A percentile compares a stretch with the other conserved stretches of the same genome.
phyloP scores from a whole-genome alignment of 2,113 vertebrate species.

The Mionectes macconnelli region DNA sequence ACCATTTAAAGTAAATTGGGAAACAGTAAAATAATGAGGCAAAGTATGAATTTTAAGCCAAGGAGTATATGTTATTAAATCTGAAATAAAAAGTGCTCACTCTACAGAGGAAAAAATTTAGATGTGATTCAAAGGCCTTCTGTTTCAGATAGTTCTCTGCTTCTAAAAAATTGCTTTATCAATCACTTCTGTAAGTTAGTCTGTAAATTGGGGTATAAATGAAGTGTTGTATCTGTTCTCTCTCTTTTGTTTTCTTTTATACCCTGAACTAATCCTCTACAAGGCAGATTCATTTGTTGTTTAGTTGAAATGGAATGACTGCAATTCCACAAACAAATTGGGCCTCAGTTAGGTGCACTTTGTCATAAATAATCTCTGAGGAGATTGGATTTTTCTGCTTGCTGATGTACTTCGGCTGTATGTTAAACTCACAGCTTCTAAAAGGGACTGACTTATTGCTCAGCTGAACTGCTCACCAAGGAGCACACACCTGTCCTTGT shows the following conservation, averaged over 20 bases:
- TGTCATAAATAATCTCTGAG: slow-evolving; percentile 75
- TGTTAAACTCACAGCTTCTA: slow-evolving; percentile 32
- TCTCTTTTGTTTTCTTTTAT: slow-evolving; percentile 65
- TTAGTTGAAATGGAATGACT: slow-evolving; percentile 70
- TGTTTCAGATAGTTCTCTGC: slow-evolving; percentile 4
- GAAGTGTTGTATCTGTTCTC: slow-evolving; percentile 47
- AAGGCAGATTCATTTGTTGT: slow-evolving; percentile 72
- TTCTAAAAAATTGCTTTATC: slow-evolving; percentile 48
- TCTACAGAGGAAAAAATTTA: background rate
- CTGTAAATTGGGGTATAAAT: slow-evolving; percentile 53
- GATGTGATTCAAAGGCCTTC: background rate
- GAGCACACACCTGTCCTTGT: slow-evolving; percentile 46
- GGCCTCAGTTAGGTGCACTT: slow-evolving; percentile 61
- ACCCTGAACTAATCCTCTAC: slow-evolving; percentile 7
- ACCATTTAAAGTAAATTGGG: background rate
- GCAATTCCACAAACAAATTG: slow-evolving; percentile 76
- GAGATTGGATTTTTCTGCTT: slow-evolving; percentile 69
- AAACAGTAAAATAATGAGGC: background rate
- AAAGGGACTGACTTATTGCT: slow-evolving; percentile 58
- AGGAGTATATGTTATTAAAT: background rate
- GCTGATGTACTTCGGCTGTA: slow-evolving; percentile 38
- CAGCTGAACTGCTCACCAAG: slow-evolving; percentile 9
- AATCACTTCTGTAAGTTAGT: slow-evolving; percentile 51
- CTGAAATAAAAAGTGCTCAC: background rate
- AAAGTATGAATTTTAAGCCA: background rate